A percentile compares a stretch with the other conserved stretches of the same genome.
Conservation (phyloP, 2,113 vertebrate genomes). For the Dendrocopos noguchii region DNA sequence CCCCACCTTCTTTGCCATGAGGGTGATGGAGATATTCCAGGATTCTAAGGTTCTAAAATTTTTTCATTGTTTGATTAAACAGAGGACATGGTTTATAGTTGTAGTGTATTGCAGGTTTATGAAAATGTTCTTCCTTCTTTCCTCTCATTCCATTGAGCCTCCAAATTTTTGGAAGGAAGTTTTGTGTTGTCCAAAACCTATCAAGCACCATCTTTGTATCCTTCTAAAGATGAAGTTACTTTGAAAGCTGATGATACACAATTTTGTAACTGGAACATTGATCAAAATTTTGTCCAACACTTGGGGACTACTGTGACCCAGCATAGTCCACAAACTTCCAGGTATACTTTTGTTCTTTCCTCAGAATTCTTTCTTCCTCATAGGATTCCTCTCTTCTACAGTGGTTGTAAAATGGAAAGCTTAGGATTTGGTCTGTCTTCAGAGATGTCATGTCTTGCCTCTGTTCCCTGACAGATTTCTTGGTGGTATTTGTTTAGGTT, state of each 20-base stretch:
- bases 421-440: not conserved
- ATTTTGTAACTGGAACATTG: not conserved
- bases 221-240: not conserved
- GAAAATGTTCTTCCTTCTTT: too few species aligned
- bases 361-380: not conserved
- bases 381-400: not conserved
- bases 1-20: too few species aligned
- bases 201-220: not conserved
- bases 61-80: too few species aligned
- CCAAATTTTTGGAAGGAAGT: not conserved
- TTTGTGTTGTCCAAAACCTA: not conserved
- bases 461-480: not conserved
- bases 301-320: not conserved
- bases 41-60: too few species aligned
- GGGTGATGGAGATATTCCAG: too few species aligned
- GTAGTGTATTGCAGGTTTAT: too few species aligned
- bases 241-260: not conserved
- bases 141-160: too few species aligned
- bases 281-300: not conserved
- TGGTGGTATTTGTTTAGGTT: not conserved
- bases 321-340: not conserved
- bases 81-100: too few species aligned
- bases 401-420: rapidly evolving
- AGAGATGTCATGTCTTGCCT: not conserved
- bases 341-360: not conserved